Base-by-base conservation (phyloP, 2,888 invertebrate genomes). In the Bellardia pandia region DNA sequence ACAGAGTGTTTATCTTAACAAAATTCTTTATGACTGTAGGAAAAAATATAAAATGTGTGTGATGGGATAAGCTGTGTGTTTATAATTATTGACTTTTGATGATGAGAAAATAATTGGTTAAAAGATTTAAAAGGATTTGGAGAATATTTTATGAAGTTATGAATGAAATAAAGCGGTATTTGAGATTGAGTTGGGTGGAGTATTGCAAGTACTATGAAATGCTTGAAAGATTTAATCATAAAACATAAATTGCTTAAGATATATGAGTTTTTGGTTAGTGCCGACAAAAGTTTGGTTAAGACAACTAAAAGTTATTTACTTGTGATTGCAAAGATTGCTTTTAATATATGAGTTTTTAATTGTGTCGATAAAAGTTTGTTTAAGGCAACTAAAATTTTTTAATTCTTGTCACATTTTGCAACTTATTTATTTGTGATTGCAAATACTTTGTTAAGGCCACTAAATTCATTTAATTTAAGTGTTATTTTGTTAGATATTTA, bases 1-100 rank as follows among this genome's bases (percentile, higher is more conserved):
- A 82, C 1, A 69, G 3, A 45, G 14, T 75, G 75, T 79, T 83
- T 83, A 83, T 86, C 86, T 86, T 83, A 86, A 83, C 82, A 75
- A 83, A 86, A 83, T 86, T 86, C 42, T 78, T 75, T 64, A 74
- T 45, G 86, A 37, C 37, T 62, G 9, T 71, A 45, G 68, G 40
- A 33, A 11, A 68, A 48, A 37, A 51, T 60, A 16, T 60, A 13
- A 51, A 68, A n/a, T 58, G 45, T 16, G 14, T 56, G 30, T 69
- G 56, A 2, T 53, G 4, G 56, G 58, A 48, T 37, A 85, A 85
- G 37, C 30, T n/a, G 13, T 74, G 42, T 16, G 48, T 69, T 69
- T 33, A 16, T 53, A 4, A n/a, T 51, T 33, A 40, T 56, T 9
- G 42, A 33, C 5, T 11, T 23, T 76, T 45, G 42, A 60, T 76